Evolutionary conservation across 1,140 invertebrate species (phyloP).

Genomic region (Copidosoma floridanum): DNA sequence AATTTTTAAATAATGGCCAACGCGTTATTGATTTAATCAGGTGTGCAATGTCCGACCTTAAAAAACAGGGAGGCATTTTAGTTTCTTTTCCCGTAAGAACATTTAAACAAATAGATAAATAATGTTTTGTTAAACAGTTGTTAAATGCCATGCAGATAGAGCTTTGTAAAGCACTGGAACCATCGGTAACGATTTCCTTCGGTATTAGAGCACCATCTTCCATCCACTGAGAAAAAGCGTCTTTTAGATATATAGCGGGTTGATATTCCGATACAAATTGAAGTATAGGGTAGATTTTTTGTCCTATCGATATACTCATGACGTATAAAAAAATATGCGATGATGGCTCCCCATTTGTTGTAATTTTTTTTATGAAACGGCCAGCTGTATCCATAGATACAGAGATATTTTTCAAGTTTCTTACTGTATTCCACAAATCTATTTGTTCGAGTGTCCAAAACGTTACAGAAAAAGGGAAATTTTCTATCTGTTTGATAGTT

Average conservation of each 20-base stretch:
- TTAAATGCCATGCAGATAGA: background rate
- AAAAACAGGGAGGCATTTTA: background rate
- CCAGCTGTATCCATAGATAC: no score
- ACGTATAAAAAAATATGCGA: no score
- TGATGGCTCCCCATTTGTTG: background rate
- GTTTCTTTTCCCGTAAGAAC: background rate
- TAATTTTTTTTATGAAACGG: slow-evolving; percentile 6
- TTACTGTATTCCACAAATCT: no score
- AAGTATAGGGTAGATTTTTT: background rate
- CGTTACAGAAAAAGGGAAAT: no score
- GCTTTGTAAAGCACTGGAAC: background rate
- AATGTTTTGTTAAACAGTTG: background rate
- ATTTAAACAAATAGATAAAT: background rate
- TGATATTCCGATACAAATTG: no score
- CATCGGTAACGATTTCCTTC: background rate
- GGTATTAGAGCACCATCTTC: background rate
- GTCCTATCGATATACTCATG: background rate
- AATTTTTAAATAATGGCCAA: background rate
- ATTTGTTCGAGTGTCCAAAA: no score
- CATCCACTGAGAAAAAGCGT: background rate
- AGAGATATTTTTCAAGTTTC: no score
- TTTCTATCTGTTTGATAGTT: no score
- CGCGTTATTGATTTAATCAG: background rate
- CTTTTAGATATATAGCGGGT: background rate
- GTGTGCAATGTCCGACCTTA: slow-evolving; percentile 4